Conservation (phyloP, 1,140 invertebrate genomes). For the Caerostris extrusa region DNA sequence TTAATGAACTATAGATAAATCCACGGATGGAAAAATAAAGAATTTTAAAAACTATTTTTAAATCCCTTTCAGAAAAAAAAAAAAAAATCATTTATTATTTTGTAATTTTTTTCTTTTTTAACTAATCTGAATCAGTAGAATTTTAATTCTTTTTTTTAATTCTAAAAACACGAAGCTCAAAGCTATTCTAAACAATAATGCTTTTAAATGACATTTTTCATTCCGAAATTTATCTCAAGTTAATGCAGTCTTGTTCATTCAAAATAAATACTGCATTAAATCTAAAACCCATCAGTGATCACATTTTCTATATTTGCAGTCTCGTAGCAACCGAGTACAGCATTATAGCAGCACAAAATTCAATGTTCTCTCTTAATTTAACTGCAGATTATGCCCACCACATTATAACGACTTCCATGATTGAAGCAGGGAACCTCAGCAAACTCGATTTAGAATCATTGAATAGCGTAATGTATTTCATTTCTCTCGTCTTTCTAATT, state of each 20-base stretch:
- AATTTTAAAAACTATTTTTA: too few relatives aligned
- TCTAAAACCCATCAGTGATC: background rate
- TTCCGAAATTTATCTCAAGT: background rate
- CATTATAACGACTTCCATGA: background rate
- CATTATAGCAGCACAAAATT: background rate
- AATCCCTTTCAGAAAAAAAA: too few relatives aligned
- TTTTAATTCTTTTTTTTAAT: too few relatives aligned
- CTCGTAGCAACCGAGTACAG: background rate
- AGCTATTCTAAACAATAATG: too few relatives aligned
- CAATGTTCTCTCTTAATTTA: conserved; percentile 7
- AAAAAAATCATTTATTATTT: too few relatives aligned
- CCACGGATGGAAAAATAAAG: too few relatives aligned
- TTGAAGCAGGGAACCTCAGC: background rate
- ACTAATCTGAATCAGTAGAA: too few relatives aligned
- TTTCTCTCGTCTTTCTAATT: conserved; percentile 29
- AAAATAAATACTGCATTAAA: background rate
- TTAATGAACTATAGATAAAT: too few relatives aligned
- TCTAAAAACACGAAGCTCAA: too few relatives aligned
- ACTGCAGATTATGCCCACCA: background rate
- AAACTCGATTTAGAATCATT: conserved; percentile 49
- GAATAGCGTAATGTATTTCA: conserved; percentile 52
- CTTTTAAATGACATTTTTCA: too few relatives aligned
- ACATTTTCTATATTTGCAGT: background rate
- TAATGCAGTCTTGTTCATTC: background rate
- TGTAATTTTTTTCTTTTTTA: too few relatives aligned